Conservation (phyloP, 92 coral and sea anemone genomes). For the Parazoanthus darwini region DNA sequence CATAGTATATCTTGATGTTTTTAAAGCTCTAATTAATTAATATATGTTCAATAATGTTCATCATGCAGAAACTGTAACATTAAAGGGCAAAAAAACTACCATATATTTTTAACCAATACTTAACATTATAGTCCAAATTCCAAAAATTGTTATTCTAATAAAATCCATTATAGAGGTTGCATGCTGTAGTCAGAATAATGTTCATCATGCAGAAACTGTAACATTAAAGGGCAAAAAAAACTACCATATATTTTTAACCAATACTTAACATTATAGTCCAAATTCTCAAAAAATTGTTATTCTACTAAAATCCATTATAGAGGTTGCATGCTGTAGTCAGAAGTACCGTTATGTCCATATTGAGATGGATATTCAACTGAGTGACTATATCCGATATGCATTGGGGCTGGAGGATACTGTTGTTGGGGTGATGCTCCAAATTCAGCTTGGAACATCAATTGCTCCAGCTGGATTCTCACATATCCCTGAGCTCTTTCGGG, state of each 20-base stretch:
- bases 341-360: conserved; percentile 9
- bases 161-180: background rate
- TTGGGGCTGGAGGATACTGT: conserved; percentile 35
- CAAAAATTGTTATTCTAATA: background rate
- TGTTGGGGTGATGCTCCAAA: conserved; percentile 44
- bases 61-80: conserved; percentile 5
- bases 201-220: conserved; percentile 9
- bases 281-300: background rate
- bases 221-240: conserved; percentile 1
- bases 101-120: conserved; percentile 12
- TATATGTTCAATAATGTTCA: conserved; percentile 16
- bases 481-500: conserved; percentile 45
- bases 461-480: conserved; percentile 52
- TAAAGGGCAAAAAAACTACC: conserved; percentile 3
- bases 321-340: conserved; percentile 25
- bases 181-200: conserved; percentile 28
- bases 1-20: background rate
- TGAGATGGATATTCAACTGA: conserved; percentile 22
- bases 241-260: conserved; percentile 13
- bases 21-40: conserved; percentile 1
- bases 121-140: conserved; percentile 1
- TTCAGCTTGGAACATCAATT: conserved; percentile 49
- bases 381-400: conserved; percentile 49
- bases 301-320: background rate
- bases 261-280: conserved; percentile 3